Conservation (phyloP, 2,888 invertebrate species). For the Nasonia oneida region DNA sequence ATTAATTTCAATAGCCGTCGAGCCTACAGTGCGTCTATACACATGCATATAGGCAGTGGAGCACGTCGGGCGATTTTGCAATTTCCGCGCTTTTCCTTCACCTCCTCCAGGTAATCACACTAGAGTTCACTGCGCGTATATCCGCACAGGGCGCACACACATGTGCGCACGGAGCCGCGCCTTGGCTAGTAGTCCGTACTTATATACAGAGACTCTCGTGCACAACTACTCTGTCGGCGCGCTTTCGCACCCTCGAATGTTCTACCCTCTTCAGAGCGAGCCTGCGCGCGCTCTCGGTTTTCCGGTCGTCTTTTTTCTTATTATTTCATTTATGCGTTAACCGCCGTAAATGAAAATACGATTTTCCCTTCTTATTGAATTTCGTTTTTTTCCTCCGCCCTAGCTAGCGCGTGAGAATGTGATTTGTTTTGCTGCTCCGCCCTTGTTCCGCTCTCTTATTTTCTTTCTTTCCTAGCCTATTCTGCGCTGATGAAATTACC, state of each 20-base stretch:
- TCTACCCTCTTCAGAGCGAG: not conserved
- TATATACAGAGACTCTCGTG: not conserved
- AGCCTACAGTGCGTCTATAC: not conserved
- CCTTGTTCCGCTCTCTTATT: not conserved
- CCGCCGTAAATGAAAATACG: constrained; percentile 37
- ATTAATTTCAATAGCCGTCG: constrained; percentile 64
- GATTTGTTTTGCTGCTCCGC: constrained; percentile 5
- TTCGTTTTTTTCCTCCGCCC: not conserved
- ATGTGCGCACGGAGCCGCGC: not conserved
- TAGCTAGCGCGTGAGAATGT: not conserved
- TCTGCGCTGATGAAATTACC: not conserved
- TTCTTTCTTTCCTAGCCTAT: not conserved
- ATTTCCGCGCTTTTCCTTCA: constrained; percentile 49
- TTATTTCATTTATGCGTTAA: constrained; percentile 23
- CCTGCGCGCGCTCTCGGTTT: not conserved
- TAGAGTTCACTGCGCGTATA: not conserved
- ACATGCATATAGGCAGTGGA: not conserved
- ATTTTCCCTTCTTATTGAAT: constrained; percentile 22
- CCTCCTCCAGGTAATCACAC: not conserved
- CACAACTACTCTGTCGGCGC: not conserved
- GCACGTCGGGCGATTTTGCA: constrained; percentile 63
- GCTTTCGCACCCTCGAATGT: constrained; percentile 10
- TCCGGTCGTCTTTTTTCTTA: not conserved
- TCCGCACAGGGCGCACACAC: not conserved
- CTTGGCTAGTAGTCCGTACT: not conserved